Conservation (phyloP, 1,140 invertebrate genomes). For the Drosophila nikananu region DNA sequence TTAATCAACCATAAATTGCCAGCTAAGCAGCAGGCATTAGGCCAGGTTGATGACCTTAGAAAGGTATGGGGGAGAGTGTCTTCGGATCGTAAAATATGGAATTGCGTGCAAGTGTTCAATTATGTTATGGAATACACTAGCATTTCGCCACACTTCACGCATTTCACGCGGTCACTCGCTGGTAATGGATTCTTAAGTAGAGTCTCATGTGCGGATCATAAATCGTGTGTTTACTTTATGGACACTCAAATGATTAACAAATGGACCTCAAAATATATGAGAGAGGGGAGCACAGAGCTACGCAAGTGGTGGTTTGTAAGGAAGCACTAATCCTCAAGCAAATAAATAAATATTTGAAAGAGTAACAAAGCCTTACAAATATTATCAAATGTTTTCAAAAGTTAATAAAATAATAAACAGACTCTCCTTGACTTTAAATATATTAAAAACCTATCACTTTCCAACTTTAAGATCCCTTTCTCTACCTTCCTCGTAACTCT, state of each 20-base stretch:
- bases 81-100: conserved; percentile 75
- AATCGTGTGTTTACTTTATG: conserved; percentile 26
- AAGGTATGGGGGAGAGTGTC: conserved; percentile 29
- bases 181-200: conserved; percentile 76
- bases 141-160: conserved; percentile 74
- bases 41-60: conserved; percentile 30
- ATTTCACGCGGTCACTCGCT: conserved; percentile 55
- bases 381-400: neutral
- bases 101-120: conserved; percentile 78
- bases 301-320: neutral
- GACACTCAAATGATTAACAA: conserved; percentile 38
- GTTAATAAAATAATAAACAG: no score
- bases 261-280: conserved; percentile 18
- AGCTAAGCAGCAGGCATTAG: conserved; percentile 59
- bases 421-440: neutral
- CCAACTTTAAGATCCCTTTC: neutral
- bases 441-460: neutral
- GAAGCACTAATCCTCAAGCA: neutral
- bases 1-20: conserved; percentile 69
- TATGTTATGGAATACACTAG: conserved; percentile 41
- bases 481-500: no score
- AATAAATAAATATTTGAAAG: neutral
- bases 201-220: conserved; percentile 46
- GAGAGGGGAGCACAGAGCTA: neutral
- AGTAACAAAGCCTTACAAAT: neutral